Conservation (phyloP, 1,140 invertebrate species). For the Drosophila mojavensis region DNA sequence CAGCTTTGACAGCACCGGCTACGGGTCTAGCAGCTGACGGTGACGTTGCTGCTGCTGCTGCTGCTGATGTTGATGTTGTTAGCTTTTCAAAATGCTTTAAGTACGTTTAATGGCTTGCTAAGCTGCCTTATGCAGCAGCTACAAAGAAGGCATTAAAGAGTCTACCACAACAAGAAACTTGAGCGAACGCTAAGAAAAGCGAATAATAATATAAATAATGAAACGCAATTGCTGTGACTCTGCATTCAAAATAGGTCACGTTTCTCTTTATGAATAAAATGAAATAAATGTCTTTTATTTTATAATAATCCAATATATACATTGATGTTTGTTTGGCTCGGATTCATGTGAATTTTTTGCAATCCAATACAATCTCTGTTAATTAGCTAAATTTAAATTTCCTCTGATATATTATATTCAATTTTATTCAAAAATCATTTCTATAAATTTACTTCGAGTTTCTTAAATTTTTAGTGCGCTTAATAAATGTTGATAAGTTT, state of each 20-base stretch:
- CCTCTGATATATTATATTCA: too few species aligned
- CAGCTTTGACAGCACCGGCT: conserved; percentile 30
- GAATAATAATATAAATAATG: background rate
- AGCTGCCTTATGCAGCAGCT: conserved; percentile 54
- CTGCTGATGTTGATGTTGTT: conserved; percentile 55
- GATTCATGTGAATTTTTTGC: too few species aligned
- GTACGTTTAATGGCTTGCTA: conserved; percentile 77
- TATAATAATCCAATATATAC: too few species aligned
- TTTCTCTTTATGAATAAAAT: too few species aligned
- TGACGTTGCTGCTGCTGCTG: conserved; percentile 33
- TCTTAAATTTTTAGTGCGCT: too few species aligned
- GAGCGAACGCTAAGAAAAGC: background rate
- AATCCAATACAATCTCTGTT: too few species aligned
- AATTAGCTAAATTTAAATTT: too few species aligned
- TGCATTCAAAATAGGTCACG: background rate
- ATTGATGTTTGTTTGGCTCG: too few species aligned
- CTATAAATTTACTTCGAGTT: too few species aligned
- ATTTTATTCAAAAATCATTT: too few species aligned
- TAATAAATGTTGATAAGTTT: too few species aligned
- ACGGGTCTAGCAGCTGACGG: conserved; percentile 48
- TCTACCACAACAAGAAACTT: background rate
- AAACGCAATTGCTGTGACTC: background rate
- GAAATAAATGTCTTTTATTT: too few species aligned
- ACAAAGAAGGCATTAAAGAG: conserved; percentile 42
- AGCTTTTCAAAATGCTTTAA: conserved; percentile 75